Evolutionary conservation across 30 jellyfish, hydroid and myxozoan genomes (phyloP).

Genomic region (Hydractinia echinata): DNA sequence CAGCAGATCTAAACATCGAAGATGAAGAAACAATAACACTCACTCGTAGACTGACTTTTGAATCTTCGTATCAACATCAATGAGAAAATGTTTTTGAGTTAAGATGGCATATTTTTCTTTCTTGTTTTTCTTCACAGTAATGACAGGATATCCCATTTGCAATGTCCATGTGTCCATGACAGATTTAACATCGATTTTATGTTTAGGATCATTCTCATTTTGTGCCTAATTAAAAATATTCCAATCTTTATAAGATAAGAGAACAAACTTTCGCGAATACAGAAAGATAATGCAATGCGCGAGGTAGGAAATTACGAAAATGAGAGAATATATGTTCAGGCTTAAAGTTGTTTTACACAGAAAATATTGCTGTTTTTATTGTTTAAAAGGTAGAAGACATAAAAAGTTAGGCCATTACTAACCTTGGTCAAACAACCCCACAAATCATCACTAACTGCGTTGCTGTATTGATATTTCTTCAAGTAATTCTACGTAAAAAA

Average conservation of each 20-base stretch:
- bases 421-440: slow-evolving; percentile 70
- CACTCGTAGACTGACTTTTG: slow-evolving; percentile 42
- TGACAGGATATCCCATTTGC: slow-evolving; percentile 85
- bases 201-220: not conserved
- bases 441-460: slow-evolving; percentile 78
- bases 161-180: slow-evolving; percentile 82
- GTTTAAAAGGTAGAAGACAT: not conserved
- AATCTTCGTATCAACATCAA: slow-evolving; percentile 35
- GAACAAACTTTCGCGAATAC: too few relatives aligned
- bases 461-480: slow-evolving; percentile 38
- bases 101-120: slow-evolving; percentile 37
- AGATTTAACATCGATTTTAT: slow-evolving; percentile 48
- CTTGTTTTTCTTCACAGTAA: slow-evolving; percentile 34
- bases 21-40: not conserved
- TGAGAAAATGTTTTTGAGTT: slow-evolving; percentile 60
- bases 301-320: too few relatives aligned
- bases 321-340: too few relatives aligned
- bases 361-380: not conserved
- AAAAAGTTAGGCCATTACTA: not conserved
- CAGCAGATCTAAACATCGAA: not conserved
- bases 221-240: not conserved
- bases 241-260: not conserved
- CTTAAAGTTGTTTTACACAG: too few relatives aligned
- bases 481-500: slow-evolving; percentile 48
- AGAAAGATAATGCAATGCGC: too few relatives aligned